These are phyloP conservation scores for Microplitis demolitor DNA, from an alignment of 1,140 invertebrate species.

Conservation along the genomic window DNA sequence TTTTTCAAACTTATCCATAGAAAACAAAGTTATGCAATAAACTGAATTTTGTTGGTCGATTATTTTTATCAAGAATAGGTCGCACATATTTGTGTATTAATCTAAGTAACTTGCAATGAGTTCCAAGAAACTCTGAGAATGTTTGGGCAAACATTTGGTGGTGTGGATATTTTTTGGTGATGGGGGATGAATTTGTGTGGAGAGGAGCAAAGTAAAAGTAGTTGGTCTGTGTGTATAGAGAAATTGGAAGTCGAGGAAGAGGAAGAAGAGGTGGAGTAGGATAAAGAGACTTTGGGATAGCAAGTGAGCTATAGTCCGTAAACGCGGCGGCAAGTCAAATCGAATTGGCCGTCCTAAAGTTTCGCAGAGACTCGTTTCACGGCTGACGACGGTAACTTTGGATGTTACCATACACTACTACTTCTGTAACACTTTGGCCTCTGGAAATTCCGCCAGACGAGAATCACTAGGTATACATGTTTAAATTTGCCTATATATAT, in stretches of 20 bases:
- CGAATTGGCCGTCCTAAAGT: constrained; percentile 37
- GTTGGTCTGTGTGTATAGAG: not conserved
- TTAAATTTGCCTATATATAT: not conserved
- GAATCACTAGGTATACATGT: not conserved
- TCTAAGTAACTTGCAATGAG: no score
- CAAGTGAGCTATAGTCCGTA: constrained; percentile 16
- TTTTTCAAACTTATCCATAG: no score
- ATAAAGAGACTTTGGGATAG: not conserved
- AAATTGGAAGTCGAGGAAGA: not conserved
- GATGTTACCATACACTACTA: constrained; percentile 1
- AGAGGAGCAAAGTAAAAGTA: constrained; percentile 1
- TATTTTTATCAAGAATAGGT: not conserved
- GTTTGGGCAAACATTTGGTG: no score
- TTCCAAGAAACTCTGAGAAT: no score
- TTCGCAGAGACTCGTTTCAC: constrained; percentile 33
- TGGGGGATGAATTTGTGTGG: not conserved
- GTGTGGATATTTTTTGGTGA: no score
- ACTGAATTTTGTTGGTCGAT: no score
- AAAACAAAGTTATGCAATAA: no score
- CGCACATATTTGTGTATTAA: constrained; percentile 1
- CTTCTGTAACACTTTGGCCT: constrained; percentile 7
- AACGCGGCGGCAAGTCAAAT: constrained; percentile 38
- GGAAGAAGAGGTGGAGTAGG: not conserved
- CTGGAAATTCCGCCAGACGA: not conserved
- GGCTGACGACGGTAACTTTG: constrained; percentile 23